These are phyloP conservation scores for Fukomys damarensis DNA, from an alignment of 2,113 vertebrate species.

Conservation along the genomic window DNA sequence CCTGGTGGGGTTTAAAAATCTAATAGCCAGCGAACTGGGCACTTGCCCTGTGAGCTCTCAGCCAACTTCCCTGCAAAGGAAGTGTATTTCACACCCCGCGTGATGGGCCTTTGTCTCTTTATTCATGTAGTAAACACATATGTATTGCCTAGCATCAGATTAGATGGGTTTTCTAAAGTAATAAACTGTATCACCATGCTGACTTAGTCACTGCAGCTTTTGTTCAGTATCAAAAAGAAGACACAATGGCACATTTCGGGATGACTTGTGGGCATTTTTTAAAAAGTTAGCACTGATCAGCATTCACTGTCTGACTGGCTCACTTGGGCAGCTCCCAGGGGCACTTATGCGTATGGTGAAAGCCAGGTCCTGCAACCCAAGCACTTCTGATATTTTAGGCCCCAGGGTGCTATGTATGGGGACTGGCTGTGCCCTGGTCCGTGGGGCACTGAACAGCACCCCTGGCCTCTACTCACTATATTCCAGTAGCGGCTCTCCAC, in stretches of 20 bases:
- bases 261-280: background rate
- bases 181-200: background rate
- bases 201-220: background rate
- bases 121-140: background rate
- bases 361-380: background rate
- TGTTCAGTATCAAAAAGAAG: background rate
- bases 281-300: accelerated
- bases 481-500: accelerated
- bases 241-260: accelerated
- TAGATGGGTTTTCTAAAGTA: background rate
- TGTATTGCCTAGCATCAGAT: background rate
- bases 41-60: no score
- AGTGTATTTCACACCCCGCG: background rate
- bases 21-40: background rate
- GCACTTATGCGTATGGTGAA: background rate
- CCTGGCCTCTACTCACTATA: accelerated
- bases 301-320: background rate
- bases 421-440: accelerated
- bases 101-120: background rate
- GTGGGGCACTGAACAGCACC: no score
- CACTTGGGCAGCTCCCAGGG: accelerated
- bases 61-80: background rate
- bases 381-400: accelerated
- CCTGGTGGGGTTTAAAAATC: background rate
- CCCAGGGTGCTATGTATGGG: accelerated